phyloP scores from a whole-genome alignment of 2,797 vertebrate genomes.

The Sternarchorhynchus goeldii region DNA sequence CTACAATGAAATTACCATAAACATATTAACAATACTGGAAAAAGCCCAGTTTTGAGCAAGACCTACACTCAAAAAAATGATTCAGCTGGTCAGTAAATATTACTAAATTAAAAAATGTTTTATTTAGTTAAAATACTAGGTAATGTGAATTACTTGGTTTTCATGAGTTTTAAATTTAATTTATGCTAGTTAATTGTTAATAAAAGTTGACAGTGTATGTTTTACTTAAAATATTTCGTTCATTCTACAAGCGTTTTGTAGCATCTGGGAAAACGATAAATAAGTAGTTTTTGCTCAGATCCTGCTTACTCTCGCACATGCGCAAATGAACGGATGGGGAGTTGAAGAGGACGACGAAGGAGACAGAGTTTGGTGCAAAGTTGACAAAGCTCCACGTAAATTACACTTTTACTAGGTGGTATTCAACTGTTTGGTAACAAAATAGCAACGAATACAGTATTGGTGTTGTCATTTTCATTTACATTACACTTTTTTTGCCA shows the following conservation, averaged over 20 bases:
- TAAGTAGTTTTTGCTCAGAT: background rate
- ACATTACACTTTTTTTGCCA: background rate
- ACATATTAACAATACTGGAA: no score
- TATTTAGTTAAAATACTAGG: background rate
- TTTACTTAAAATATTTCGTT: background rate
- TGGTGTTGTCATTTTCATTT: background rate
- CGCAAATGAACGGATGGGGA: background rate
- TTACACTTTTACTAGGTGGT: background rate
- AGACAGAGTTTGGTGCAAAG: background rate
- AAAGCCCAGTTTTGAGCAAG: no score
- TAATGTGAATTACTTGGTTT: background rate
- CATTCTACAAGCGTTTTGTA: constrained; percentile 6
- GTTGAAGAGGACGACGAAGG: background rate
- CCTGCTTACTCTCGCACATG: background rate
- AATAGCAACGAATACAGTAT: background rate
- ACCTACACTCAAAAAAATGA: no score
- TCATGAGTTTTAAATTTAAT: background rate
- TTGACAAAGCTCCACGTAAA: background rate
- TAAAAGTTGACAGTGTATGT: background rate
- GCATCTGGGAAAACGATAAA: background rate
- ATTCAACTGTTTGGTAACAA: background rate
- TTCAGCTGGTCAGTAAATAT: no score
- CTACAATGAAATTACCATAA: no score
- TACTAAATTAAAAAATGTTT: background rate
- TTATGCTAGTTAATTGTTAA: constrained; percentile 1